Conservation (phyloP, 2,797 vertebrate species). For the Xyrichtys novacula region DNA sequence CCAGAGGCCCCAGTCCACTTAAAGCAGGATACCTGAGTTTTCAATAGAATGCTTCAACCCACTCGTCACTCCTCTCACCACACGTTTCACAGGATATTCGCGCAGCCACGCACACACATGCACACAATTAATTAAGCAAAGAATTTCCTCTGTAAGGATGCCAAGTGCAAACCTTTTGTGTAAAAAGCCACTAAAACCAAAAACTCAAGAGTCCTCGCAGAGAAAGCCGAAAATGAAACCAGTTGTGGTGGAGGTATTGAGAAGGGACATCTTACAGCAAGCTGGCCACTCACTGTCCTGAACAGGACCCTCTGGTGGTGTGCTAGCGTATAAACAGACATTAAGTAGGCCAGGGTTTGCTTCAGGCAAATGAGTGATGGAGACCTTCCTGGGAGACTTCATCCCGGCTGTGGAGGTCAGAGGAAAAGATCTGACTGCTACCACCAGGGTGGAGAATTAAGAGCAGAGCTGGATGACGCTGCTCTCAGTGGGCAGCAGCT, state of each 20-base stretch:
- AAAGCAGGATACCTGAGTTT: conserved; percentile 96
- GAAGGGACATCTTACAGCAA: conserved; percentile 70
- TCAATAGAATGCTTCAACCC: conserved; percentile 85
- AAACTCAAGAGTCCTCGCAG: conserved; percentile 42
- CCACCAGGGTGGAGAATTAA: conserved; percentile 70
- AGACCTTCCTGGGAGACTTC: conserved; percentile 74
- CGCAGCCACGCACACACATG: conserved; percentile 49
- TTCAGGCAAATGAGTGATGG: conserved; percentile 67
- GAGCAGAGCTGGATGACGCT: conserved; percentile 65
- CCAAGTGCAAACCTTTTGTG: conserved; percentile 47
- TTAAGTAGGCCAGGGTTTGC: conserved; percentile 65
- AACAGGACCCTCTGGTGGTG: conserved; percentile 77
- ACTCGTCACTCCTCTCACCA: conserved; percentile 85
- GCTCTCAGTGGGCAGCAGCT: conserved; percentile 87
- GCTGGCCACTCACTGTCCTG: conserved; percentile 52
- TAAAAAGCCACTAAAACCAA: conserved; percentile 42
- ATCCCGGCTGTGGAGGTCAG: conserved; percentile 70
- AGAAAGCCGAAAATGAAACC: conserved; percentile 46
- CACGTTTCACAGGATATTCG: conserved; percentile 81
- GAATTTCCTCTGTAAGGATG: conserved; percentile 51
- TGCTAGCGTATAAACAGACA: conserved; percentile 81
- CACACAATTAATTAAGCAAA: conserved; percentile 47
- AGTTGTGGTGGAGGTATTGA: conserved; percentile 64
- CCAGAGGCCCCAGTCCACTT: conserved; percentile 84
- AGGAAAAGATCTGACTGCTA: conserved; percentile 62